phyloP scores from a whole-genome alignment of 2,113 vertebrate species.

The Dermatemys mawii region DNA sequence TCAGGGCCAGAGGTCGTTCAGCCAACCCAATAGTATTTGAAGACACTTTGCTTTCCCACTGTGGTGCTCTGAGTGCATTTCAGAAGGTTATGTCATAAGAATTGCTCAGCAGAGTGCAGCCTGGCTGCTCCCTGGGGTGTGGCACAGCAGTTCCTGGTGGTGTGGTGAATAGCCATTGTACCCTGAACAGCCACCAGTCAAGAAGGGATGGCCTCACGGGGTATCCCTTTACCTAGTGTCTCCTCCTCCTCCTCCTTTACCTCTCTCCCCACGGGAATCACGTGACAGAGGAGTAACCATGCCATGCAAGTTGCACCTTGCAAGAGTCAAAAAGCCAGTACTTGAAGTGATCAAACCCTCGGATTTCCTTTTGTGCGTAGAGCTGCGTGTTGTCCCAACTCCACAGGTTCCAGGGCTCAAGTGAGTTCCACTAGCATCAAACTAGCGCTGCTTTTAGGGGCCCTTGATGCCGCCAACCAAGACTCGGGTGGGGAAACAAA shows the following conservation, averaged over 20 bases:
- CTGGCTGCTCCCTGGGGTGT: accelerated
- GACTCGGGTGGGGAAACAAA: not conserved
- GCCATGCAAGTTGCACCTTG: not conserved
- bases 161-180: not conserved
- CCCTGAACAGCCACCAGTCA: not conserved
- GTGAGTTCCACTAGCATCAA: not conserved
- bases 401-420: not conserved
- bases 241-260: too few relatives aligned
- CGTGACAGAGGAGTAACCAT: not conserved
- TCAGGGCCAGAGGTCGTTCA: not conserved
- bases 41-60: not conserved
- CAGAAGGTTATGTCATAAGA: not conserved
- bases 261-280: not conserved
- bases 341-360: accelerated
- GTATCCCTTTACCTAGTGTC: not conserved
- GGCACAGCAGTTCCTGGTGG: not conserved
- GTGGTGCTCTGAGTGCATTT: not conserved
- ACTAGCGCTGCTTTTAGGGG: not conserved
- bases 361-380: accelerated
- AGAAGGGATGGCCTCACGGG: not conserved
- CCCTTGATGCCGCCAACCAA: not conserved
- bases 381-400: not conserved
- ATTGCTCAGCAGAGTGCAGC: not conserved
- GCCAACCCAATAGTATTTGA: not conserved
- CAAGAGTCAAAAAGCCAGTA: not conserved